Evolutionary conservation across 2,888 invertebrate species (phyloP).

Genomic region (Latheticus oryzae): DNA sequence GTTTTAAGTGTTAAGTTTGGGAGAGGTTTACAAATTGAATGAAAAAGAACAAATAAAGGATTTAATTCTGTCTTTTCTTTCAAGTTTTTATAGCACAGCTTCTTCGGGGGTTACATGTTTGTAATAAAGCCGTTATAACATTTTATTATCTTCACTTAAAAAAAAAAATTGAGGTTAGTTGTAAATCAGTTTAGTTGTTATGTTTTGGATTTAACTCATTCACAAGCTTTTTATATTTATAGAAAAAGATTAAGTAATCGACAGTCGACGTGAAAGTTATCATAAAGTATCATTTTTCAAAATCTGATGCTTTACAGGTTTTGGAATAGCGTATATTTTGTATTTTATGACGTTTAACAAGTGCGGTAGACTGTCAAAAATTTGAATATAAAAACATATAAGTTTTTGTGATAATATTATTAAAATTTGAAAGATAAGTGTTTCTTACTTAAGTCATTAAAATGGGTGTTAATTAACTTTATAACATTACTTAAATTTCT

Average conservation of each 20-base stretch:
- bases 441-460: too few relatives aligned
- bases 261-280: conserved; percentile 32
- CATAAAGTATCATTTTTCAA: conserved; percentile 25
- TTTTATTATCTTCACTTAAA: conserved; percentile 20
- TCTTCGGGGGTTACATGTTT: conserved; percentile 27
- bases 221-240: conserved; percentile 10
- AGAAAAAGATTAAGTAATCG: conserved; percentile 38
- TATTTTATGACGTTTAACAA: conserved; percentile 47
- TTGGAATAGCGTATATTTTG: conserved; percentile 47
- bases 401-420: too few relatives aligned
- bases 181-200: conserved; percentile 12
- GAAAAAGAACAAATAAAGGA: conserved; percentile 1
- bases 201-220: conserved; percentile 13
- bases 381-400: too few relatives aligned
- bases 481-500: too few relatives aligned
- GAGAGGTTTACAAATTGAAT: conserved; percentile 6
- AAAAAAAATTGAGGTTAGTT: conserved; percentile 6
- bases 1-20: conserved; percentile 4
- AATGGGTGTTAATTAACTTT: too few relatives aligned
- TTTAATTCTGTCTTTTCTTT: background rate
- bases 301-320: conserved; percentile 35
- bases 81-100: conserved; percentile 21
- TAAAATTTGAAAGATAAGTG: too few relatives aligned
- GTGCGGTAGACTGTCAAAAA: conserved; percentile 50
- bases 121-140: conserved; percentile 21